Percentiles rank a stretch among this genome's conserved stretches.
These are phyloP conservation scores for Chelonus formosanus DNA, from an alignment of 2,888 invertebrate genomes.

Conservation along the genomic window DNA sequence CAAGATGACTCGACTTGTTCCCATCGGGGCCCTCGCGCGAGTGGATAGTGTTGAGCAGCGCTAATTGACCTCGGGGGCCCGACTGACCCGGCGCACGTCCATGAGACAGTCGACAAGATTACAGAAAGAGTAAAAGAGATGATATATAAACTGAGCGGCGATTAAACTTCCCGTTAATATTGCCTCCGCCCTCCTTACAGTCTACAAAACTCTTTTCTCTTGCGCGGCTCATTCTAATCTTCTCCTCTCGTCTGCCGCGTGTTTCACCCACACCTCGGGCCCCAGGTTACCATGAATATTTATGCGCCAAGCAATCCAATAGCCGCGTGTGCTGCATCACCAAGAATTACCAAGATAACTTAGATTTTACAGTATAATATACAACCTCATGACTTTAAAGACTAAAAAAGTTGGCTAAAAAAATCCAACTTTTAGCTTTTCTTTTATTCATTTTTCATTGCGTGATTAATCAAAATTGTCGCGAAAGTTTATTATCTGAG, in stretches of 20 bases:
- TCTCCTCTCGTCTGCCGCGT: constrained; percentile 22
- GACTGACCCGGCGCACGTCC: constrained; percentile 61
- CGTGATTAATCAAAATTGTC: constrained; percentile 19
- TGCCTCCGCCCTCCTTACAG: constrained; percentile 44
- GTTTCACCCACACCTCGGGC: constrained; percentile 46
- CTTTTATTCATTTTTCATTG: neutral
- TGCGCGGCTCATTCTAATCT: constrained; percentile 27
- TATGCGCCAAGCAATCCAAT: constrained; percentile 50
- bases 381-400: no score
- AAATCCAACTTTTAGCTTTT: constrained; percentile 3
- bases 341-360: constrained; percentile 12
- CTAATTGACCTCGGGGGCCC: constrained; percentile 63
- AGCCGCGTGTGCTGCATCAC: constrained; percentile 31
- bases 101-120: constrained; percentile 46
- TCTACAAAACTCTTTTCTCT: constrained; percentile 38
- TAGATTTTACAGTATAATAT: constrained; percentile 2
- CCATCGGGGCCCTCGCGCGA: constrained; percentile 45
- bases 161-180: constrained; percentile 64
- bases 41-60: constrained; percentile 61
- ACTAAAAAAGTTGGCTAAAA: neutral
- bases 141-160: constrained; percentile 54
- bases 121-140: constrained; percentile 42
- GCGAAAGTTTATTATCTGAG: constrained; percentile 8
- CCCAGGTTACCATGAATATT: constrained; percentile 53
- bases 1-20: constrained; percentile 47